phyloP scores from a whole-genome alignment of 2,797 vertebrate genomes.

The Lepus oiostolus region DNA sequence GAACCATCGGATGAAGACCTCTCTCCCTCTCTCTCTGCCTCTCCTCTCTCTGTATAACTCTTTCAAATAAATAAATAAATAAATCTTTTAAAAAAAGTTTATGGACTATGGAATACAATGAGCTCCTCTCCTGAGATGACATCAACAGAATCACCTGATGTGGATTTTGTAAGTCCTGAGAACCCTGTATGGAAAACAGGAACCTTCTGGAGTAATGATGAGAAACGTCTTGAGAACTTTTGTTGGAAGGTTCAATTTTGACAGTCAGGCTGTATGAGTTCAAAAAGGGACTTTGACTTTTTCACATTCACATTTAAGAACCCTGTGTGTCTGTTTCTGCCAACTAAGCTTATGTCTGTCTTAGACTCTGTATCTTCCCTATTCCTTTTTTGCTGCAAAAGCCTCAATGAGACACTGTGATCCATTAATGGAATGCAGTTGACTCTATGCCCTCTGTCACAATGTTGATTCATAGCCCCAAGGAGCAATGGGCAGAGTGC shows the following conservation, averaged over 20 bases:
- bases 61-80: too few relatives aligned
- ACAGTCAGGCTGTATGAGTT: not conserved
- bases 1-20: too few relatives aligned
- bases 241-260: constrained; percentile 12
- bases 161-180: not conserved
- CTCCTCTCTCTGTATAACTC: too few relatives aligned
- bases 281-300: not conserved
- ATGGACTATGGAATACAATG: not conserved
- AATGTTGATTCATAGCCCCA: constrained; percentile 50
- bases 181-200: not conserved
- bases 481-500: constrained; percentile 24
- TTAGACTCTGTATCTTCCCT: not conserved
- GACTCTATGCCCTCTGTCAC: constrained; percentile 51
- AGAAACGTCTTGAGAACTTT: not conserved
- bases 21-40: too few relatives aligned
- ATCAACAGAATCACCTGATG: not conserved
- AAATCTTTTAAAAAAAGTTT: not conserved
- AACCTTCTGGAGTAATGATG: not conserved
- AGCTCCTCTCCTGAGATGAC: not conserved
- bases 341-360: not conserved
- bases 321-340: constrained; percentile 20
- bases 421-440: constrained; percentile 51
- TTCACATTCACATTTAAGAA: constrained; percentile 58
- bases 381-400: constrained; percentile 8
- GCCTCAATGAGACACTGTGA: constrained; percentile 62